These are phyloP conservation scores for Apocrypta bakeri DNA, from an alignment of 1,140 invertebrate genomes.

Conservation along the genomic window DNA sequence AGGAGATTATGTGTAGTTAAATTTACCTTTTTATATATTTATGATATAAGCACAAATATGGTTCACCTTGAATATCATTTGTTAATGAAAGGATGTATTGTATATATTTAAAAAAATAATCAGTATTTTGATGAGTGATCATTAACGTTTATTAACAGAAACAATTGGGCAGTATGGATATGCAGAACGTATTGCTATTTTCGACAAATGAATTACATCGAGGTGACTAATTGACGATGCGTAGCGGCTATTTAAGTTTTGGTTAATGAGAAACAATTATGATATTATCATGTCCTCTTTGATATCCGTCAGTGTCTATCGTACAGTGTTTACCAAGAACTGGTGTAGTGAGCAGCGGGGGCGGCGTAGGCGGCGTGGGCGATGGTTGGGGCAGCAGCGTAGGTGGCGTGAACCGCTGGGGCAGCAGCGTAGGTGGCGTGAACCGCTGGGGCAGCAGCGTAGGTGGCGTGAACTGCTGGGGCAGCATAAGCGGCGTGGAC, in stretches of 20 bases:
- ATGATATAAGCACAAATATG: too few relatives aligned
- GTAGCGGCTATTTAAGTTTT: too few relatives aligned
- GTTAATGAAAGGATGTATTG: too few relatives aligned
- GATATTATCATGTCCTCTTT: too few relatives aligned
- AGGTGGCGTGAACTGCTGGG: constrained; percentile 30
- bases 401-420: background rate
- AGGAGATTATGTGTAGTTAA: too few relatives aligned
- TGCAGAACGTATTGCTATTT: constrained; percentile 1
- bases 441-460: constrained; percentile 39
- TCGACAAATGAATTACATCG: background rate
- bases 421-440: constrained; percentile 49
- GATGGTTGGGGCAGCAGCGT: constrained; percentile 27
- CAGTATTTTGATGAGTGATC: constrained; percentile 13
- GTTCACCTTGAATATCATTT: background rate
- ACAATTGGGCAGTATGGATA: background rate
- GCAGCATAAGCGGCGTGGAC: constrained; percentile 23
- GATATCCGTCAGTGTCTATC: background rate
- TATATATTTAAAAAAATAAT: background rate
- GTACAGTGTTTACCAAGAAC: background rate
- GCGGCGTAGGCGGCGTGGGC: constrained; percentile 18
- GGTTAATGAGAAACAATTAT: background rate
- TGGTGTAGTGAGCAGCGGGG: constrained; percentile 41
- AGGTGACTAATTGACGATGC: background rate
- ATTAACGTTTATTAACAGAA: constrained; percentile 48
- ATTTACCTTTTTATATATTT: too few relatives aligned